Conservation (phyloP, 2,888 invertebrate genomes). For the Drosophila neutralis region DNA sequence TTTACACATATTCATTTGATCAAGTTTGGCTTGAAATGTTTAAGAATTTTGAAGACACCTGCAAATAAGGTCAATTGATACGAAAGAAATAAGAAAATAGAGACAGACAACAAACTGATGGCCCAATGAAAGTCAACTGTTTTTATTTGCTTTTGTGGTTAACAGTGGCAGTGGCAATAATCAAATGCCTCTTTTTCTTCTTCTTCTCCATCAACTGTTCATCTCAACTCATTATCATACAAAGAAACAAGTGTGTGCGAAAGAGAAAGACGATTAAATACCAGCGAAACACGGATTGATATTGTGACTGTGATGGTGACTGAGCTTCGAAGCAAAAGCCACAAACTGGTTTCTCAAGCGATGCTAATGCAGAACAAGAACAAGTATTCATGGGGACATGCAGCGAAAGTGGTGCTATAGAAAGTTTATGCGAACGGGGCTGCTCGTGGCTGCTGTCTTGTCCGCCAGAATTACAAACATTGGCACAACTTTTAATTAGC, state of each 20-base stretch:
- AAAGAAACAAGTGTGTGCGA: conserved; percentile 16
- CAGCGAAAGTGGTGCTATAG: conserved; percentile 80
- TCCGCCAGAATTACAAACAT: conserved; percentile 21
- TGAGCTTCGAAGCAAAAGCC: conserved; percentile 37
- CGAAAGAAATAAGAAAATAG: conserved; percentile 47
- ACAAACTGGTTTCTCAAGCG: conserved; percentile 62
- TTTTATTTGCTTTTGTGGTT: conserved; percentile 63
- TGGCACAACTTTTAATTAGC: conserved; percentile 60
- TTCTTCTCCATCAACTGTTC: conserved; percentile 19
- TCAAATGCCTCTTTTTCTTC: conserved; percentile 57
- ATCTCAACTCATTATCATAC: conserved; percentile 64
- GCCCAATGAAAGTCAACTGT: conserved; percentile 54
- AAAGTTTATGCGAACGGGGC: conserved; percentile 59
- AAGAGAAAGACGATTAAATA: conserved; percentile 32
- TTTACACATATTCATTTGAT: conserved; percentile 15
- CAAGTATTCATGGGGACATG: conserved; percentile 50
- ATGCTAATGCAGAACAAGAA: conserved; percentile 74
- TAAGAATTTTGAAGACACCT: conserved; percentile 49
- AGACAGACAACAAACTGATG: conserved; percentile 42
- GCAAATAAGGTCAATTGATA: conserved; percentile 71
- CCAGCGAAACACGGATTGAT: conserved; percentile 32
- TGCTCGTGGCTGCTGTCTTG: conserved; percentile 15
- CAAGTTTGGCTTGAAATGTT: conserved; percentile 32
- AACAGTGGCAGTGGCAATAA: conserved; percentile 58
- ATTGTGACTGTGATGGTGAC: conserved; percentile 29